phyloP scores from a whole-genome alignment of 2,888 invertebrate genomes.

The Candidula unifasciata region DNA sequence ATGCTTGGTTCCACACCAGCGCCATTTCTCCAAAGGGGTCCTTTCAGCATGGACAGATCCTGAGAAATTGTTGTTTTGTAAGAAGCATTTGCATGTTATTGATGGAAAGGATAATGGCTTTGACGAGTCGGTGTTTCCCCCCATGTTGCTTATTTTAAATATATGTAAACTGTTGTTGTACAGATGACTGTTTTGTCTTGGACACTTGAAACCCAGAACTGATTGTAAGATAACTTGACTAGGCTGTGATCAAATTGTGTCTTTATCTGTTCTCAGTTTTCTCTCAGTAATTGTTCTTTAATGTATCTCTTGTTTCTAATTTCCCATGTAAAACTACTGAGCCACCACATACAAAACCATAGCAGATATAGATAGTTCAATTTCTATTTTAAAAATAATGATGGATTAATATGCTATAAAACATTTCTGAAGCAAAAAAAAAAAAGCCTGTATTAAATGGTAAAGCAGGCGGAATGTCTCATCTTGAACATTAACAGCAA shows the following conservation, averaged over 20 bases:
- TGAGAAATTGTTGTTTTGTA: neutral
- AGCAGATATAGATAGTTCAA: neutral
- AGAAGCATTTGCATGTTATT: constrained; percentile 23
- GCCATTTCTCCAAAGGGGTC: constrained; percentile 14
- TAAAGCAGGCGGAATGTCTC: neutral
- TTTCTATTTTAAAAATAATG: neutral
- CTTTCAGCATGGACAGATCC: constrained; percentile 25
- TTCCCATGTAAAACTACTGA: no score
- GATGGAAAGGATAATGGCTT: constrained; percentile 17
- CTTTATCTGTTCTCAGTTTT: constrained; percentile 8
- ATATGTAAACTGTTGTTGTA: constrained; percentile 31
- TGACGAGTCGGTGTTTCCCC: neutral
- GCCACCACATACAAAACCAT: neutral
- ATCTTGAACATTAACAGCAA: neutral
- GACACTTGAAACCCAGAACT: neutral
- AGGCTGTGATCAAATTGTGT: constrained; percentile 47
- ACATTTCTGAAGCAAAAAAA: constrained; percentile 2
- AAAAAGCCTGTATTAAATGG: neutral
- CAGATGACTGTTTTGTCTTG: neutral
- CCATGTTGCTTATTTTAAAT: neutral
- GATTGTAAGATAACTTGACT: constrained; percentile 32
- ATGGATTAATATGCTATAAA: no score
- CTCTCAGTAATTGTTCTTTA: neutral
- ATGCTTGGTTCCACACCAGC: constrained; percentile 8
- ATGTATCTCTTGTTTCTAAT: no score